A percentile compares a stretch with the other conserved stretches of the same genome.
Conservation (phyloP, 2,888 invertebrate genomes). For the Copidosoma aretas region DNA sequence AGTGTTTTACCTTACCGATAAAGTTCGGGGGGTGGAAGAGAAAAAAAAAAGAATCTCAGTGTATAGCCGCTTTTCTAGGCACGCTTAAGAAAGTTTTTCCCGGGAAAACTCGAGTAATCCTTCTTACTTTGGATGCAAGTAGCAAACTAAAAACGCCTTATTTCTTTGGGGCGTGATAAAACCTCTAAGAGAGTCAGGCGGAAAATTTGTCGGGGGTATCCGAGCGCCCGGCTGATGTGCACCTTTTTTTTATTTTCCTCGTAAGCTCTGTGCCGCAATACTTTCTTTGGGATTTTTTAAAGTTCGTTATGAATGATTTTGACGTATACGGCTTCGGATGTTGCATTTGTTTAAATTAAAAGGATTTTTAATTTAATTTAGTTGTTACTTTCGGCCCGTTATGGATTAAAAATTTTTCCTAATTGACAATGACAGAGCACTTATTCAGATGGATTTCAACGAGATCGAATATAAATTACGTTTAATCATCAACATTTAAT, state of each 20-base stretch:
- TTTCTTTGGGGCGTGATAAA: constrained; percentile 5
- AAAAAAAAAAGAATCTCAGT: too few relatives aligned
- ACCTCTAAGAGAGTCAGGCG: constrained; percentile 4
- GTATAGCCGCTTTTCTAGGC: neutral
- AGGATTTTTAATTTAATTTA: too few relatives aligned
- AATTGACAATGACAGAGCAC: neutral
- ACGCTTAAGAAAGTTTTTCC: constrained; percentile 21
- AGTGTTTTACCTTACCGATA: neutral
- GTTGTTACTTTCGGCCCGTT: neutral
- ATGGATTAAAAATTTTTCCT: neutral
- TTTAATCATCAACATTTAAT: too few relatives aligned
- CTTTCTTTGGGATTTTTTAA: neutral
- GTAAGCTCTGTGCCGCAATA: neutral
- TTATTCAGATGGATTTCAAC: too few relatives aligned
- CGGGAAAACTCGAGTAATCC: constrained; percentile 19
- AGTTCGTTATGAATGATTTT: neutral
- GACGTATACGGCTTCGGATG: neutral
- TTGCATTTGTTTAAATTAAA: neutral
- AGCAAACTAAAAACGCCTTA: constrained; percentile 28
- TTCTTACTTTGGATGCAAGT: constrained; percentile 13
- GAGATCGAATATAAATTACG: too few relatives aligned
- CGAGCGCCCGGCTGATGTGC: constrained; percentile 3
- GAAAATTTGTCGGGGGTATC: constrained; percentile 4
- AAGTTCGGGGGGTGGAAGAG: constrained; percentile 5
- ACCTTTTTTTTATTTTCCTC: neutral